A percentile compares a stretch with the other conserved stretches of the same genome.
These are phyloP conservation scores for Meloidogyne hapla DNA, from an alignment of 1,140 invertebrate genomes.

Conservation along the genomic window DNA sequence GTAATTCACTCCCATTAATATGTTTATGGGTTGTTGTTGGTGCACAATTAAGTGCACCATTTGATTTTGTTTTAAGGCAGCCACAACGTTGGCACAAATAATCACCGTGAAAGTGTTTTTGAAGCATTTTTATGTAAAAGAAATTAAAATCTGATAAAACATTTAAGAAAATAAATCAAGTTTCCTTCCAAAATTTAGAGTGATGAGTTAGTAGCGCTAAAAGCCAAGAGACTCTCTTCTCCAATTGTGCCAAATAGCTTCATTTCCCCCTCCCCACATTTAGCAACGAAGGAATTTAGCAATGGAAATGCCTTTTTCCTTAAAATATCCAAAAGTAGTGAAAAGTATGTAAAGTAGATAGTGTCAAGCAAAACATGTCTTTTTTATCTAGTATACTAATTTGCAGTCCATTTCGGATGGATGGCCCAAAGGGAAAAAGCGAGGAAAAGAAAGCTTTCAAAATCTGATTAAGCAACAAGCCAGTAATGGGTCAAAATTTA, in stretches of 20 bases:
- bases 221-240: neutral
- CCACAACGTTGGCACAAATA: conserved; percentile 20
- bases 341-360: neutral
- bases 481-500: neutral
- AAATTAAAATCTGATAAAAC: neutral
- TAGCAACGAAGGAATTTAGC: neutral
- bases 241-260: neutral
- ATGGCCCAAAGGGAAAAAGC: neutral
- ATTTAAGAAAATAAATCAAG: neutral
- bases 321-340: neutral
- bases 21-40: neutral
- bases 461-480: neutral
- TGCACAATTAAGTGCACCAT: neutral
- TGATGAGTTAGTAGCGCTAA: neutral
- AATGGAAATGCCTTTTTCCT: neutral
- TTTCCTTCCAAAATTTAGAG: neutral
- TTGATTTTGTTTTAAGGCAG: conserved; percentile 14
- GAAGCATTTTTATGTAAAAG: neutral
- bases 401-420: neutral
- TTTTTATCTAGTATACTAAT: conserved; percentile 1
- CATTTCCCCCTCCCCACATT: neutral
- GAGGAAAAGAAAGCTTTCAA: neutral
- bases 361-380: neutral
- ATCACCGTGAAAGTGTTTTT: neutral
- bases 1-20: conserved; percentile 26